Evolutionary conservation across 2,113 vertebrate genomes (phyloP), one percentile per base, ranked within the genome.

Genomic region (Oryzias curvinotus): DNA sequence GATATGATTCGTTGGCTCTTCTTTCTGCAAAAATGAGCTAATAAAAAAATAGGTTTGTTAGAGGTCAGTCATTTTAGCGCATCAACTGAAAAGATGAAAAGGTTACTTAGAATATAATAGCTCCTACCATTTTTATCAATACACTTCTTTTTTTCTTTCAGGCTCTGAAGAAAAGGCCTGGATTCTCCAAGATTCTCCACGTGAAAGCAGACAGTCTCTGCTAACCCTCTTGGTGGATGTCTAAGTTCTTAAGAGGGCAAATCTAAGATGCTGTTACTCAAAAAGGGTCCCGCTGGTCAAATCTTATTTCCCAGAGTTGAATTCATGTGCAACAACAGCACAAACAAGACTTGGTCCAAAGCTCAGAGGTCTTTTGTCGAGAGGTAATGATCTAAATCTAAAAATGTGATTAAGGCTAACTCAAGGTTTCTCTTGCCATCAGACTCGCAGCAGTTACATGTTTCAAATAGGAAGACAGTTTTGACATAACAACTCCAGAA

Each of bases 121-220:
- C 12, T 36, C 2, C 10, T 36, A 36, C 8, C 36, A 2, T 36
- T 36, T 36, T 36, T 45, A 45, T 45, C 44, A 45, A 18, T 3
- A 48, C 16, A n/a, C 47, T 18, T 5, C n/a, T 12, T 18, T 36
- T 65, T 67, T 68, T 61, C 25, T 84, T 67, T 51, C 81, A 99
- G 97, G 97, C 96, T 65, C 89, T 99, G 75, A 95, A 95, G 81
- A 96, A 98, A 60, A 93, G 97, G 77, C 97, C 97, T 0, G 97
- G 97, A 65, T 99, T 99, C 90, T 98, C 97, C 75, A 99, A 99
- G 92, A 98, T 99, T 44, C 91, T 99, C 83, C 97, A 99, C 30
- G 92, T 98, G 83, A 99, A 99, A 85, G 96, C 96, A 61, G 97
- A 98, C 75, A 93, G 92, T 52, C 83, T 95, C 85, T 98, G 96